Conservation (phyloP, 2,113 vertebrate species). For the Poeciliopsis occidentalis region DNA sequence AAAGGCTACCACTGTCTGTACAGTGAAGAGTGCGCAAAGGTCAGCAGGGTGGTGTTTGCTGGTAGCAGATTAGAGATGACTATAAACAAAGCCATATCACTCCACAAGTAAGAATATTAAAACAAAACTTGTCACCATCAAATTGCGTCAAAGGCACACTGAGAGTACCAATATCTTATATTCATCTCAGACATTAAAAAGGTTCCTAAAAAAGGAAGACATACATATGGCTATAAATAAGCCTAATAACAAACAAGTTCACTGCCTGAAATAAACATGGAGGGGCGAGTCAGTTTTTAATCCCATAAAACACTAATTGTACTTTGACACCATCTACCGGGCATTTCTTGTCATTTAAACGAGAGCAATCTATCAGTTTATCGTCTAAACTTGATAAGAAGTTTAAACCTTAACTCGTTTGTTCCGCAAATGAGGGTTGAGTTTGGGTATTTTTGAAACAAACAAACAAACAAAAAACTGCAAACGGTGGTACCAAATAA, state of each 20-base stretch:
- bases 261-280: not conserved
- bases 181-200: too few species aligned
- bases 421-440: not conserved
- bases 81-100: constrained; percentile 12
- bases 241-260: not conserved
- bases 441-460: not conserved
- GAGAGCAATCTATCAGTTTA: not conserved
- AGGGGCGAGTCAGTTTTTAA: not conserved
- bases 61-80: constrained; percentile 19
- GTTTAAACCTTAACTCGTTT: not conserved
- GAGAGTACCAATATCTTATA: too few species aligned
- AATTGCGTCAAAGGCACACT: not conserved
- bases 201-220: not conserved
- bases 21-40: constrained; percentile 41
- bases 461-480: not conserved
- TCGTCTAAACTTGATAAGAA: not conserved
- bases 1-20: constrained; percentile 10
- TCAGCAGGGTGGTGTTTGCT: constrained; percentile 21
- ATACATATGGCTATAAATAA: not conserved
- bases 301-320: not conserved
- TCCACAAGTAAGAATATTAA: constrained; percentile 12
- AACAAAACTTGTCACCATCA: not conserved
- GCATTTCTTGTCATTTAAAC: not conserved
- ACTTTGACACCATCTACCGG: constrained; percentile 54
- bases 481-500: not conserved